Conservation (phyloP, 2,113 vertebrate genomes). For the Nicator chloris region DNA sequence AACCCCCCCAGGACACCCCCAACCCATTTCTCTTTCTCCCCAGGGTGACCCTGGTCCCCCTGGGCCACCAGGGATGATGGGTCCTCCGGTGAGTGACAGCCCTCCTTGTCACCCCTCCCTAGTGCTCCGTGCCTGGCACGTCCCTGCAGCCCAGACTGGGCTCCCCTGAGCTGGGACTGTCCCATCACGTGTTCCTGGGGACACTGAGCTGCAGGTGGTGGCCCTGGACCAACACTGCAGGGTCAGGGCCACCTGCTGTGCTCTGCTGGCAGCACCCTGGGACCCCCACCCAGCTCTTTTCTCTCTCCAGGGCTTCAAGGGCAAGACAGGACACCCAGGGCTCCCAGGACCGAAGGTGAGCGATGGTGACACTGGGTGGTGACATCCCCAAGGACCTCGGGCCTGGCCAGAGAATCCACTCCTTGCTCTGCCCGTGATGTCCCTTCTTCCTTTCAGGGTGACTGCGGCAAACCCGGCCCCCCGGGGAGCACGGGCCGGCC, state of each 20-base stretch:
- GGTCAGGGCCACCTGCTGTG: background rate
- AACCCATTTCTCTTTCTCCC: background rate
- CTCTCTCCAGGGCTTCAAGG: slow-evolving; percentile 81
- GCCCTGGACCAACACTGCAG: rapidly evolving
- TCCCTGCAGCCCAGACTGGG: rapidly evolving
- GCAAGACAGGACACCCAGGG: slow-evolving; percentile 80
- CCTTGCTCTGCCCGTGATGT: rapidly evolving
- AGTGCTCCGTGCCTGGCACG: rapidly evolving
- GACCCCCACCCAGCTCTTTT: background rate
- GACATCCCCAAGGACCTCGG: rapidly evolving
- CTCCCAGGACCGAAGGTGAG: slow-evolving; percentile 79
- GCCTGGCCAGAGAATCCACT: background rate
- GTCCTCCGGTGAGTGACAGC: slow-evolving; percentile 81
- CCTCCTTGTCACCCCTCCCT: background rate
- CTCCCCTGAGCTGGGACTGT: background rate
- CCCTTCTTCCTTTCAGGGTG: slow-evolving; percentile 76
- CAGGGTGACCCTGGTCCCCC: slow-evolving; percentile 85
- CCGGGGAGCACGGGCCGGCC: slow-evolving; percentile 79
- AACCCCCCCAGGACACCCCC: background rate
- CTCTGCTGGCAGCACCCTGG: rapidly evolving
- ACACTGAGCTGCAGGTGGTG: background rate
- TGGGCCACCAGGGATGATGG: slow-evolving; percentile 84
- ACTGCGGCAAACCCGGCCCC: slow-evolving; percentile 84
- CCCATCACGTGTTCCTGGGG: rapidly evolving
- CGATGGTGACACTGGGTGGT: rapidly evolving